phyloP scores from a whole-genome alignment of 2,888 invertebrate genomes.

The Pammene fasciana region DNA sequence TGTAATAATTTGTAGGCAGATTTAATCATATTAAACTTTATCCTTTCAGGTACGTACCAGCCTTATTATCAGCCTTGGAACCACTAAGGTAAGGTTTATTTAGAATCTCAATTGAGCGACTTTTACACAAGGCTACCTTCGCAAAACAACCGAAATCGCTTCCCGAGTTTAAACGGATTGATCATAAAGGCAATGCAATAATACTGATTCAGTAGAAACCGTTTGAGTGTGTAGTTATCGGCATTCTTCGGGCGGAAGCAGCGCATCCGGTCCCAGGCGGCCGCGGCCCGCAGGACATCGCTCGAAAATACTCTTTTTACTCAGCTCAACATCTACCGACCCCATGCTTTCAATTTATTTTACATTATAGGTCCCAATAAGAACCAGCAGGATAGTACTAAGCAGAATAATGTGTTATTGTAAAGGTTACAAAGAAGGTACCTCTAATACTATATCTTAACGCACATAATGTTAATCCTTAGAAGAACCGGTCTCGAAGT shows the following conservation, averaged over 20 bases:
- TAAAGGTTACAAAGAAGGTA: background rate
- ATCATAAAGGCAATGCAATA: constrained; percentile 43
- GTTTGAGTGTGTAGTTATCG: constrained; percentile 55
- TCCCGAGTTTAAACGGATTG: constrained; percentile 31
- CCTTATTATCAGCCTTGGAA: background rate
- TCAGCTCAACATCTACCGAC: constrained; percentile 67
- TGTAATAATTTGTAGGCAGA: constrained; percentile 17
- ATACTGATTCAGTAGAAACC: constrained; percentile 43
- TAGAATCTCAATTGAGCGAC: background rate
- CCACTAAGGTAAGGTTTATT: constrained; percentile 13
- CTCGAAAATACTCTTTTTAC: constrained; percentile 62
- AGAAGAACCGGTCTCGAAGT: constrained; percentile 4
- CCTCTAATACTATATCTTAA: background rate
- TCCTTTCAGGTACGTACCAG: constrained; percentile 44
- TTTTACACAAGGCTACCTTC: constrained; percentile 15
- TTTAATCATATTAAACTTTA: constrained; percentile 30
- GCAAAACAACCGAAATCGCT: constrained; percentile 9
- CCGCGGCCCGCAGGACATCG: constrained; percentile 64
- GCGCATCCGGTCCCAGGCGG: constrained; percentile 60
- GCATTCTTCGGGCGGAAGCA: constrained; percentile 60
- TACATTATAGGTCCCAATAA: too few species aligned
- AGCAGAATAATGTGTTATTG: background rate
- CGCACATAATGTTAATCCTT: constrained; percentile 12
- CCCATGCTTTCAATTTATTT: too few species aligned
- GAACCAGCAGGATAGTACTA: background rate